Evolutionary conservation across 2,888 invertebrate genomes (phyloP), one percentile per base, ranked within the genome.

Genomic region (Ichneumon xanthorius): DNA sequence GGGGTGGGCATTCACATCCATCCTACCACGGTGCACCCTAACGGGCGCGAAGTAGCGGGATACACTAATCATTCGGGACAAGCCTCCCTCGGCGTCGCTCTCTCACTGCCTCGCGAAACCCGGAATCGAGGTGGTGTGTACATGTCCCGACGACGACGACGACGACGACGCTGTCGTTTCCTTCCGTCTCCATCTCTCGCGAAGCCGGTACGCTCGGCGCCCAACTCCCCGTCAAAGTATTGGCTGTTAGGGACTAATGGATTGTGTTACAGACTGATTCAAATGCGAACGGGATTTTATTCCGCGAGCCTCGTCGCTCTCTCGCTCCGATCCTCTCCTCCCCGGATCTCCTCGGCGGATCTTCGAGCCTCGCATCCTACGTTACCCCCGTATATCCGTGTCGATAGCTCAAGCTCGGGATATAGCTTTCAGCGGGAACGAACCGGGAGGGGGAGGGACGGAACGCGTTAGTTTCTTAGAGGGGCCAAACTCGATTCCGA

Each of bases 261-360:
- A 93, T 93, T 93, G 91, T 91, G 92, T 93, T 93, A 93, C 91
- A 85, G 91, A 90, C 91, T 93, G 92, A 93, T 93, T 93, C 93
- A 93, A 93, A 93, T 93, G 91, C 92, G 93, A 93, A 92, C 92
- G 90, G 92, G 93, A 93, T 93, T 93, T 92, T 91, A 91, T 92
- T 92, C 84, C 86, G 85, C 71, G 80, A 85, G 76, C 71, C 63
- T 76, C 85, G 68, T 76, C 85, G 68, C 61, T 55, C 63, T 19
- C 79, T 50, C 45, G 33, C 67, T 53, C 68, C 50, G 22, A 68
- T 67, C 50, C n/a, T 50, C 50, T n/a, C 50, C 53, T 19, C 2
- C 53, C 19, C 53, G 3, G n/a, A 19, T 26, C 22, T 26, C 58
- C 58, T 58, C 58, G 58, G 9, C 58, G 58, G 22, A 58, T 58